A percentile compares a stretch with the other conserved stretches of the same genome.
phyloP scores from a whole-genome alignment of 30 jellyfish, hydroid and myxozoan species.

The Sanderia malayensis region DNA sequence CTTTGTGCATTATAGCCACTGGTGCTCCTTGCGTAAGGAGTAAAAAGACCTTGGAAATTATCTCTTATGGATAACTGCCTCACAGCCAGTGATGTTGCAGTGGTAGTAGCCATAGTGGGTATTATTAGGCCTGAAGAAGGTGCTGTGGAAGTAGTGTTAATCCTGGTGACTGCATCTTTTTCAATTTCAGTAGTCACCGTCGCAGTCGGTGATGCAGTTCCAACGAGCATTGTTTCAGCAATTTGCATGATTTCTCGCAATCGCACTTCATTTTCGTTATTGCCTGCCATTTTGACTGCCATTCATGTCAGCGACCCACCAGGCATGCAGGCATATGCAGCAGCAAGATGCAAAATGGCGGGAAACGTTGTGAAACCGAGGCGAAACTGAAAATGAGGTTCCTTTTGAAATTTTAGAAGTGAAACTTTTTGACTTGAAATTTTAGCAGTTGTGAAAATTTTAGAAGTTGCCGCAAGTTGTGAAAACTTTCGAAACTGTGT shows the following conservation, averaged over 20 bases:
- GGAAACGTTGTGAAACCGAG: conserved; percentile 3
- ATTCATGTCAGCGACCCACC: background rate
- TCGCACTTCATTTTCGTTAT: background rate
- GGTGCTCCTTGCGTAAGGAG: background rate
- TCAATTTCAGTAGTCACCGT: conserved; percentile 1
- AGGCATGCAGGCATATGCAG: background rate
- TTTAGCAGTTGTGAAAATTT: background rate
- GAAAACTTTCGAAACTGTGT: conserved; percentile 1
- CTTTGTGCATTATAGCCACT: background rate
- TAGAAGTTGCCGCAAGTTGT: conserved; percentile 3
- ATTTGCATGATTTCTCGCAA: background rate
- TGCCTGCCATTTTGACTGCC: background rate
- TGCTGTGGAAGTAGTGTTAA: background rate
- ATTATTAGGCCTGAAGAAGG: background rate
- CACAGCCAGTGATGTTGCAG: too few relatives aligned
- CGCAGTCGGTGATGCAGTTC: conserved; percentile 1
- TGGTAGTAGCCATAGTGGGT: too few relatives aligned
- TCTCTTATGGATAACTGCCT: too few relatives aligned
- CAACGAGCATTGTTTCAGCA: background rate
- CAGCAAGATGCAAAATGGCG: conserved; percentile 3
- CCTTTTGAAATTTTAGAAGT: background rate
- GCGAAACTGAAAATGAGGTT: background rate
- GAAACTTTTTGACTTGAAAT: too few relatives aligned
- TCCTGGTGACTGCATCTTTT: background rate
- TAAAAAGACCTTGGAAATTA: too few relatives aligned